Evolutionary conservation across 2,113 vertebrate genomes (phyloP).

Genomic region (Redunca redunca): DNA sequence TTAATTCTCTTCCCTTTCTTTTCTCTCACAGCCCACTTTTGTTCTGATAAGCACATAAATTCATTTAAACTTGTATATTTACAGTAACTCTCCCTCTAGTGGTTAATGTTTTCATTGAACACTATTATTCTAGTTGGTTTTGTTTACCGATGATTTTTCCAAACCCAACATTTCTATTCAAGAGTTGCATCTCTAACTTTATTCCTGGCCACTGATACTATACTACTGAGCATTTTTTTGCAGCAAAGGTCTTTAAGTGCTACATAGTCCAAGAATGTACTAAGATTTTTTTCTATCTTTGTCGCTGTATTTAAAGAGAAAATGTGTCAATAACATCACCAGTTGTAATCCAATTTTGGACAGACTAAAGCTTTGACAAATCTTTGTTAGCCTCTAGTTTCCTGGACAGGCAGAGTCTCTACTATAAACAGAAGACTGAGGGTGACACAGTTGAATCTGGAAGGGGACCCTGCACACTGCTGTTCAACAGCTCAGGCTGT

Average conservation of each 20-base stretch:
- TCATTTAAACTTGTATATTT: background rate
- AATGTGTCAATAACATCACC: background rate
- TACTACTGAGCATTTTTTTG: background rate
- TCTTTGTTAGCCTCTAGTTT: background rate
- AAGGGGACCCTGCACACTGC: rapidly evolving
- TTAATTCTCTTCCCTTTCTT: background rate
- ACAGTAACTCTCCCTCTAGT: background rate
- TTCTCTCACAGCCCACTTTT: background rate
- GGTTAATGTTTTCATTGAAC: background rate
- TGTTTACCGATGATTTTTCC: background rate
- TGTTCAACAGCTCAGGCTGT: no score
- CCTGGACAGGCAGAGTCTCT: background rate
- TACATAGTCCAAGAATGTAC: background rate
- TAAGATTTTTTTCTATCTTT: background rate
- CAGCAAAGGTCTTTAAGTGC: background rate
- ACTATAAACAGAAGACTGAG: background rate
- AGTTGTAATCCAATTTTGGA: background rate
- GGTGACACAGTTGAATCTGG: rapidly evolving
- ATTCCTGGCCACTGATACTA: background rate
- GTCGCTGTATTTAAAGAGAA: background rate
- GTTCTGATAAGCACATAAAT: background rate
- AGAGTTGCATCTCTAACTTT: background rate
- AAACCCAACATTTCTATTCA: background rate
- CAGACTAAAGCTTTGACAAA: background rate
- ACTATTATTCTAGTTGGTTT: background rate